phyloP scores from a whole-genome alignment of 2,113 vertebrate species.

The Cyrtonyx montezumae region DNA sequence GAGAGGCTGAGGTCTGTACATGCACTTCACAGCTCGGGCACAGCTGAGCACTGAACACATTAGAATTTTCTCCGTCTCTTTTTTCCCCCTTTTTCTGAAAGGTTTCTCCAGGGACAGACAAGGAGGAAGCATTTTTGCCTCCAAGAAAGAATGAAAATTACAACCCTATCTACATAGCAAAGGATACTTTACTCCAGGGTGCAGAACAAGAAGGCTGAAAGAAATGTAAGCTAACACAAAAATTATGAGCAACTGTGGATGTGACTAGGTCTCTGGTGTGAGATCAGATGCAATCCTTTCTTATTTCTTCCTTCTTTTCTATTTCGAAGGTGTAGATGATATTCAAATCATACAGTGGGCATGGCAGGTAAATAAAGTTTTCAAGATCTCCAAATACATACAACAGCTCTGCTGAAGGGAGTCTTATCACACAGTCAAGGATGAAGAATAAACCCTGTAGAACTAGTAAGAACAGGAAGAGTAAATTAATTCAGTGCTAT shows the following conservation, averaged over 20 bases:
- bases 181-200: conserved; percentile 56
- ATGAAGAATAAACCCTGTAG: background rate
- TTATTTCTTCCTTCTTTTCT: conserved; percentile 26
- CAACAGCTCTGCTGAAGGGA: background rate
- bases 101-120: conserved; percentile 53
- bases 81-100: background rate
- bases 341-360: background rate
- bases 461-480: background rate
- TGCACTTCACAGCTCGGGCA: background rate
- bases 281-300: background rate
- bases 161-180: conserved; percentile 67
- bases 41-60: conserved; percentile 2
- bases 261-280: conserved; percentile 21
- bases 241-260: conserved; percentile 50
- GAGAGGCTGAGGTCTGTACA: background rate
- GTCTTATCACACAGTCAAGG: background rate
- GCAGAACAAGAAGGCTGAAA: conserved; percentile 28
- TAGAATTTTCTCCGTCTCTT: background rate
- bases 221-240: conserved; percentile 31
- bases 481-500: background rate
- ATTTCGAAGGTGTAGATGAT: conserved; percentile 25
- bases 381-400: background rate
- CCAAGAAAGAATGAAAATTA: conserved; percentile 74
- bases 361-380: conserved; percentile 38
- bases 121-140: conserved; percentile 58